These are phyloP conservation scores for Vulpes lagopus DNA, from an alignment of 2,113 vertebrate species.

Conservation along the genomic window DNA sequence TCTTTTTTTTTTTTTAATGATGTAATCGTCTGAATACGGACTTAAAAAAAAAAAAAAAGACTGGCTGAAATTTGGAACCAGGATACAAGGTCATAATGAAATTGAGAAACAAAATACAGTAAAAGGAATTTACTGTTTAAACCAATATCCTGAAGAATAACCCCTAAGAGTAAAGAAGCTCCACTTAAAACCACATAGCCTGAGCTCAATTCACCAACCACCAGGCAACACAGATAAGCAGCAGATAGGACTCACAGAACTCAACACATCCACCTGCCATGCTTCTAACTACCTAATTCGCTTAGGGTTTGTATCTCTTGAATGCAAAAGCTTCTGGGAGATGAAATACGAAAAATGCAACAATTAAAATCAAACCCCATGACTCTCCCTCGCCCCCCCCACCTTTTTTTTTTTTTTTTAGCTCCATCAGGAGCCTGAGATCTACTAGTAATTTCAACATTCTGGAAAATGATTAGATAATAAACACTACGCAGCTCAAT, in stretches of 20 bases:
- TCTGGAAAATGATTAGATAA: constrained; percentile 56
- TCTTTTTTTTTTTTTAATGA: background rate
- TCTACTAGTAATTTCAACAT: constrained; percentile 39
- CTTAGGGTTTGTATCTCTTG: background rate
- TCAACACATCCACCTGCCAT: constrained; percentile 46
- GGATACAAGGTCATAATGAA: constrained; percentile 3
- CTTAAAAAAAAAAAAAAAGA: background rate
- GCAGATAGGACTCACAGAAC: background rate
- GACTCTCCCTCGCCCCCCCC: background rate
- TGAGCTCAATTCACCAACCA: background rate
- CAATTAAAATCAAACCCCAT: constrained; percentile 53
- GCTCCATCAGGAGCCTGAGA: constrained; percentile 26
- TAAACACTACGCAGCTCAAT: constrained; percentile 26
- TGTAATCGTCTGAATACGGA: background rate
- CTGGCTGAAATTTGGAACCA: background rate
- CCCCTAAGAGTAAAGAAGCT: background rate
- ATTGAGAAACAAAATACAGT: background rate
- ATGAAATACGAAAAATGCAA: constrained; percentile 49
- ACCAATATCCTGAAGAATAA: background rate
- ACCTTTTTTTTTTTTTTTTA: background rate
- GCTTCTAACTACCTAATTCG: background rate
- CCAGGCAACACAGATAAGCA: background rate
- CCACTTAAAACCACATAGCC: background rate
- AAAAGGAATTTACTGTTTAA: background rate
- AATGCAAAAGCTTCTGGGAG: constrained; percentile 27